These are phyloP conservation scores for Sebastes iracundus DNA, from an alignment of 2,797 vertebrate species.

Conservation along the genomic window DNA sequence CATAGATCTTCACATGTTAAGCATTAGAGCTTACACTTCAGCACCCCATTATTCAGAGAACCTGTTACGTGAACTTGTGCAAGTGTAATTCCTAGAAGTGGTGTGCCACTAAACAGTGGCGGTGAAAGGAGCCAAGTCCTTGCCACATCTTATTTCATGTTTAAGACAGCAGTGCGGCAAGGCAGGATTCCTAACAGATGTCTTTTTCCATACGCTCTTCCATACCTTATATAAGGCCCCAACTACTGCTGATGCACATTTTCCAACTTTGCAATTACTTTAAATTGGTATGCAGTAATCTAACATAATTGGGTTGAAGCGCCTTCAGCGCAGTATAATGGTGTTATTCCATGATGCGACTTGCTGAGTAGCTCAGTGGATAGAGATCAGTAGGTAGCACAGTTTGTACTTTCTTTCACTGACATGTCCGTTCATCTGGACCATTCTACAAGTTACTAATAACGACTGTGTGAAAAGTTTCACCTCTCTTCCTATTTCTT, in stretches of 20 bases:
- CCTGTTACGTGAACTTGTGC: constrained; percentile 49
- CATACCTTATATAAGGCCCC: constrained; percentile 71
- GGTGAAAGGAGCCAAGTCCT: constrained; percentile 63
- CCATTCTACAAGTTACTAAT: constrained; percentile 18
- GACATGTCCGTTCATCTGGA: constrained; percentile 29
- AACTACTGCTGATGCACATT: constrained; percentile 64
- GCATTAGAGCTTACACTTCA: constrained; percentile 48
- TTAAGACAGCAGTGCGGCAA: constrained; percentile 44
- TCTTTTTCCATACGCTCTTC: constrained; percentile 76
- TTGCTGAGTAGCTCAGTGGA: constrained; percentile 21
- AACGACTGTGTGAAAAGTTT: background rate
- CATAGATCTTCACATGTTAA: constrained; percentile 56
- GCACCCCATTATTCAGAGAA: constrained; percentile 60
- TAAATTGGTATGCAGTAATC: constrained; percentile 60
- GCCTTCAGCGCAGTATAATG: constrained; percentile 34
- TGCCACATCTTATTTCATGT: constrained; percentile 64
- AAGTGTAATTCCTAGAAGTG: constrained; percentile 67
- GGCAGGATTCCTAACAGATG: constrained; percentile 70
- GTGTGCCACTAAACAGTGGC: constrained; percentile 60
- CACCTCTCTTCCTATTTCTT: background rate
- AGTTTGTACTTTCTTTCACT: constrained; percentile 36
- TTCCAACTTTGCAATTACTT: constrained; percentile 71
- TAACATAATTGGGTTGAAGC: constrained; percentile 39
- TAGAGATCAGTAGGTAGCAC: constrained; percentile 21
- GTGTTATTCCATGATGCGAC: constrained; percentile 44